Base-by-base conservation (phyloP, 1,140 invertebrate species). In the Bradynema listronoti region DNA sequence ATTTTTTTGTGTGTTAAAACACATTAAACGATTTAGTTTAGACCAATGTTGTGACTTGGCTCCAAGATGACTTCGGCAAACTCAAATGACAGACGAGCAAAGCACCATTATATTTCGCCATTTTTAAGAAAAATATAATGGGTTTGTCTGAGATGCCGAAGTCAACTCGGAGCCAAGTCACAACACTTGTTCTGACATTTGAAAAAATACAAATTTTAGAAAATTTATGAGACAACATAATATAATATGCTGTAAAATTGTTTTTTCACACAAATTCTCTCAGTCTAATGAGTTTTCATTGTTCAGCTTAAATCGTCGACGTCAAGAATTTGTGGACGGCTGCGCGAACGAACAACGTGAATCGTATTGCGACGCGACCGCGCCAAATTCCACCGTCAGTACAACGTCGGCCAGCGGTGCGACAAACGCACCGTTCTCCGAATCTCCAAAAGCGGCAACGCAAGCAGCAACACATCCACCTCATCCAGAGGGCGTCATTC, bases 321-420 rank as follows among this genome's bases (percentile, higher is more conserved):
- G 89, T 19, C 91, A 97, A 76, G 86, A 90, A 27, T 98, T 91
- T 91, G 69, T 89, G 14, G 78, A 84, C 0, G 85, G 86, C 16
- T 91, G 89, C 71, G 84, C 86, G 22, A 24, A 60, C 27, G 63
- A 66, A 45, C 53, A 63, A 52, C 41, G 46, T 24, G 46, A 63
- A 45, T 45, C 41, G 25, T 55, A 27, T 9, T 63, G 27, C 14
- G 25, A 56, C 19, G 33, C 19, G 0, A 2, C 43, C n/a, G 71
- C 51, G 32, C 45, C 30, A 4, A 50, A 61, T 39, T 22, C 65
- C n/a, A n/a, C n/a, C n/a, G n/a, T n/a, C n/a, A n/a, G n/a, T n/a
- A n/a, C n/a, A 29, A 34, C 30, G 7, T 59, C 61, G 11, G 46
- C 30, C n/a, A 11, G 33, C 39, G 19, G 36, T 19, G 19, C 36